Conservation (phyloP, 2,888 invertebrate genomes). For the Melolontha melolontha region DNA sequence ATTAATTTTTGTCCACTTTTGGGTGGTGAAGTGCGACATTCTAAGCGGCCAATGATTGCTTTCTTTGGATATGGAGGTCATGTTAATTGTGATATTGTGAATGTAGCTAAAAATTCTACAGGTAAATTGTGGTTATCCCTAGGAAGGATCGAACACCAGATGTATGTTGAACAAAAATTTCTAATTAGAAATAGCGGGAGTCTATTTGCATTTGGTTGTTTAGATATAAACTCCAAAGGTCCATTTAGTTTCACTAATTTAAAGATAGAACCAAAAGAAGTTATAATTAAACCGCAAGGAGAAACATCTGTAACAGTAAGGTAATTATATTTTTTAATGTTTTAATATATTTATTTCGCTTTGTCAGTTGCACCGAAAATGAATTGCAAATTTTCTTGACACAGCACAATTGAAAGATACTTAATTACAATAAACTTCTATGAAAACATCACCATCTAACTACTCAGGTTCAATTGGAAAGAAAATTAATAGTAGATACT, state of each 20-base stretch:
- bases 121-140: conserved; percentile 71
- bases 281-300: conserved; percentile 58
- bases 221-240: conserved; percentile 56
- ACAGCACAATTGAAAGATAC: too few relatives aligned
- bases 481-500: too few relatives aligned
- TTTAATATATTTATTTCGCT: too few relatives aligned
- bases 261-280: conserved; percentile 55
- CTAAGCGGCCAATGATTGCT: conserved; percentile 39
- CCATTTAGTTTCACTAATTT: conserved; percentile 52
- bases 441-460: neutral
- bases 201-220: conserved; percentile 67
- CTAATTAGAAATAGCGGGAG: conserved; percentile 70
- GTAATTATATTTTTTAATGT: conserved; percentile 1
- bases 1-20: conserved; percentile 67
- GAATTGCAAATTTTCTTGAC: too few relatives aligned
- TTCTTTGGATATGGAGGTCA: conserved; percentile 73
- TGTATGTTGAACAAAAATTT: conserved; percentile 65
- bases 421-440: too few relatives aligned
- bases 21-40: conserved; percentile 52
- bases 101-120: conserved; percentile 69
- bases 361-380: too few relatives aligned
- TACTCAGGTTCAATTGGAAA: too few relatives aligned
- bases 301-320: conserved; percentile 53
- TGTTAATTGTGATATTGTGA: conserved; percentile 66
- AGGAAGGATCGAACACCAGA: conserved; percentile 68